These are phyloP conservation scores for Azemiops feae DNA, from an alignment of 2,113 vertebrate genomes.

Conservation along the genomic window DNA sequence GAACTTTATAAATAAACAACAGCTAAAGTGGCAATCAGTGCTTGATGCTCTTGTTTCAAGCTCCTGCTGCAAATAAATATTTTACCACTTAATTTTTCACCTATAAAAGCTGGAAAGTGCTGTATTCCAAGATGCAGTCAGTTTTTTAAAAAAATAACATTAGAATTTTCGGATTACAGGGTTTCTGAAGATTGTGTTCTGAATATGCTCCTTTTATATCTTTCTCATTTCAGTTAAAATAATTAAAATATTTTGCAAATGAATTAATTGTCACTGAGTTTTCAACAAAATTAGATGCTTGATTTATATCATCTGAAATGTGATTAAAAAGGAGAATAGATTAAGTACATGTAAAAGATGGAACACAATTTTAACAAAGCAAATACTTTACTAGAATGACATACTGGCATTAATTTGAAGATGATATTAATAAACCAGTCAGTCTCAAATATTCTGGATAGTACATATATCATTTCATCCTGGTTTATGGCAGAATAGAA, in stretches of 20 bases:
- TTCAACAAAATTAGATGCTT: conserved; percentile 32
- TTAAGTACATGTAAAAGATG: conserved; percentile 55
- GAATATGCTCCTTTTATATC: neutral
- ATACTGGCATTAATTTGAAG: conserved; percentile 39
- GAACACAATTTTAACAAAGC: conserved; percentile 35
- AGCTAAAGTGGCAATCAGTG: conserved; percentile 8
- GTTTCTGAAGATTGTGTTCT: neutral
- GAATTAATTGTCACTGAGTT: conserved; percentile 33
- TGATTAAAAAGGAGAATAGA: conserved; percentile 44
- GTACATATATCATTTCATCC: conserved; percentile 39
- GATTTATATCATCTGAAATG: conserved; percentile 48
- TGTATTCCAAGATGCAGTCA: neutral
- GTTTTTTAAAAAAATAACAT: neutral
- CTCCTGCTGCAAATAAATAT: neutral
- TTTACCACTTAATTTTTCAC: conserved; percentile 2
- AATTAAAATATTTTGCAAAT: conserved; percentile 33
- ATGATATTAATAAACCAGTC: conserved; percentile 44
- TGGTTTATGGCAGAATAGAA: neutral
- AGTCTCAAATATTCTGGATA: neutral
- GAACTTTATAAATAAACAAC: neutral
- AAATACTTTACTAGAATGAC: conserved; percentile 42
- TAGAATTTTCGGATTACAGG: neutral
- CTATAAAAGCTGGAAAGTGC: neutral
- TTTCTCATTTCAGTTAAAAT: conserved; percentile 26
- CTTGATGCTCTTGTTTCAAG: neutral